Evolutionary conservation across 2,113 vertebrate genomes (phyloP).

Genomic region (Hepsetus odoe): DNA sequence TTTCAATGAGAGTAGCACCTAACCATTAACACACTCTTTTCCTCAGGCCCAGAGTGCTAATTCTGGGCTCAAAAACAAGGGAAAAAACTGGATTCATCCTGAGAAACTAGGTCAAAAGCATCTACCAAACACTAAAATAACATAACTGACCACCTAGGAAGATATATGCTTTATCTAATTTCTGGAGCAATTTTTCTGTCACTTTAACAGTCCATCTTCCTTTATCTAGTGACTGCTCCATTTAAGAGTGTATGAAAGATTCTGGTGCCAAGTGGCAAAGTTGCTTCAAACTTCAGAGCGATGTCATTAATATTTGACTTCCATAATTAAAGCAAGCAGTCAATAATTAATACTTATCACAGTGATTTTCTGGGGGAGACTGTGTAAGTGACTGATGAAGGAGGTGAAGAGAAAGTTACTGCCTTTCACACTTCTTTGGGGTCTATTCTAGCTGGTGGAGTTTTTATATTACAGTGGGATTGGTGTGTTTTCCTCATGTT

Average conservation of each 20-base stretch:
- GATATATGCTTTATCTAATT: background rate
- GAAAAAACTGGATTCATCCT: background rate
- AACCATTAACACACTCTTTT: background rate
- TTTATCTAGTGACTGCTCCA: background rate
- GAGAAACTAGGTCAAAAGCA: background rate
- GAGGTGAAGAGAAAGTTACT: background rate
- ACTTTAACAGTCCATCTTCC: slow-evolving; percentile 8
- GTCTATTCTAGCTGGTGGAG: background rate
- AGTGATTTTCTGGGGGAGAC: background rate
- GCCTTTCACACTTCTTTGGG: background rate
- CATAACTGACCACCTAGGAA: slow-evolving; percentile 19
- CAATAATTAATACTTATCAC: slow-evolving; percentile 11
- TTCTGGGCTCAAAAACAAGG: background rate
- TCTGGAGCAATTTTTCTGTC: slow-evolving; percentile 17
- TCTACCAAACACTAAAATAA: slow-evolving; percentile 17
- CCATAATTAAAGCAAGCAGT: slow-evolving; percentile 4
- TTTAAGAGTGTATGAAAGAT: background rate
- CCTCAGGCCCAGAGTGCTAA: background rate
- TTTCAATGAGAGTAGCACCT: background rate
- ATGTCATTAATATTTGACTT: background rate
- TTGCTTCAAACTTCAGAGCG: background rate
- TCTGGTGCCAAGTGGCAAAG: slow-evolving; percentile 14
- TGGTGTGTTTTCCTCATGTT: too few species aligned
- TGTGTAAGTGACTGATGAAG: background rate
- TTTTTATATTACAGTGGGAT: background rate